Percentiles rank a stretch among this genome's conserved stretches.
Evolutionary conservation across 2,113 vertebrate species (phyloP).

Genomic region (Rana temporaria): DNA sequence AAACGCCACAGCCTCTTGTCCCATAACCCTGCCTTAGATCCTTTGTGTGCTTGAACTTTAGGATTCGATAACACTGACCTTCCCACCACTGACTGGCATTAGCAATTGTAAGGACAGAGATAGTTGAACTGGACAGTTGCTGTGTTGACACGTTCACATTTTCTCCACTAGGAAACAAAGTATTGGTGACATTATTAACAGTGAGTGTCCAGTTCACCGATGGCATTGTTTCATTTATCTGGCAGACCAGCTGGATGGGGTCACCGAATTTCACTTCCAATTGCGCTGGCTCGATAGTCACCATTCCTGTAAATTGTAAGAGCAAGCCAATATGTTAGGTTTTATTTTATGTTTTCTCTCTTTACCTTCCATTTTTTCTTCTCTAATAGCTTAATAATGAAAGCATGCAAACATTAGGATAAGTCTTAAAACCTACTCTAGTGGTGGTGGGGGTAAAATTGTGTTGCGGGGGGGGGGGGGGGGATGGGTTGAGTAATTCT

Average conservation of each 20-base stretch:
- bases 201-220: constrained; percentile 29
- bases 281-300: not conserved
- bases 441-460: too few species aligned
- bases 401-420: too few species aligned
- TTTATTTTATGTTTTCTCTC: too few species aligned
- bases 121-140: not conserved
- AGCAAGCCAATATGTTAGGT: not conserved
- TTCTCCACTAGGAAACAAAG: constrained; percentile 1
- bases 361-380: too few species aligned
- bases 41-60: too few species aligned
- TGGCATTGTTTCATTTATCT: constrained; percentile 25
- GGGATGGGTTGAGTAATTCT: too few species aligned
- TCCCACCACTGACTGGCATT: constrained; percentile 23
- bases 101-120: constrained; percentile 9
- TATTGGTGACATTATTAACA: not conserved
- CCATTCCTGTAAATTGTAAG: constrained; percentile 3
- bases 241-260: constrained; percentile 21
- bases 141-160: not conserved
- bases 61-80: not conserved
- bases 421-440: too few species aligned
- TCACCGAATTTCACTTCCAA: constrained; percentile 12
- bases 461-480: too few species aligned
- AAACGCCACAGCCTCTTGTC: too few species aligned
- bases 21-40: too few species aligned
- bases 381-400: too few species aligned